Conservation (phyloP, 2,113 vertebrate species). For the Ctenodactylus gundi region DNA sequence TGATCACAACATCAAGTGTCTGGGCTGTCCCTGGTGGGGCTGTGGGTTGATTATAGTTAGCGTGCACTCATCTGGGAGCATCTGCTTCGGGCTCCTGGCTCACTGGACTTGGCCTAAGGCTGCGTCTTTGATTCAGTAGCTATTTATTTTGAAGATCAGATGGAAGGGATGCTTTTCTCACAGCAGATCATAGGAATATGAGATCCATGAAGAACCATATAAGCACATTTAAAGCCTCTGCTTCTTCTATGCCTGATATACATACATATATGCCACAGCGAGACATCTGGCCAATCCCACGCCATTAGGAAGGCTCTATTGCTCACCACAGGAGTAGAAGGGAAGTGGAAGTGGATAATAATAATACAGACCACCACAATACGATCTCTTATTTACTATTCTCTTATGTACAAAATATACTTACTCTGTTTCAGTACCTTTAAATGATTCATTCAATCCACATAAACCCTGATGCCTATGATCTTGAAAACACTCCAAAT, state of each 20-base stretch:
- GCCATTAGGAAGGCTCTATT: background rate
- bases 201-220: background rate
- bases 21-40: background rate
- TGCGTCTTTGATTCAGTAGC: background rate
- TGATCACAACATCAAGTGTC: background rate
- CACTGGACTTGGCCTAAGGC: background rate
- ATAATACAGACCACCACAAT: background rate
- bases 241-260: background rate
- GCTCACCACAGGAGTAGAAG: background rate
- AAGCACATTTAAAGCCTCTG: background rate
- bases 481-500: constrained; percentile 41
- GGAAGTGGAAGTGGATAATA: background rate
- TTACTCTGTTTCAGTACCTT: background rate
- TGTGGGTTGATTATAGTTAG: background rate
- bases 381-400: background rate
- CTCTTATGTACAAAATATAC: background rate
- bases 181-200: background rate
- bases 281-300: background rate
- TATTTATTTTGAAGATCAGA: background rate
- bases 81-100: background rate
- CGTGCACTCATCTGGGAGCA: background rate
- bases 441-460: background rate
- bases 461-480: background rate
- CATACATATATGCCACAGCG: background rate
- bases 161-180: background rate